Evolutionary conservation across 2,888 invertebrate genomes (phyloP).

Genomic region (Micoletzkya japonica): DNA sequence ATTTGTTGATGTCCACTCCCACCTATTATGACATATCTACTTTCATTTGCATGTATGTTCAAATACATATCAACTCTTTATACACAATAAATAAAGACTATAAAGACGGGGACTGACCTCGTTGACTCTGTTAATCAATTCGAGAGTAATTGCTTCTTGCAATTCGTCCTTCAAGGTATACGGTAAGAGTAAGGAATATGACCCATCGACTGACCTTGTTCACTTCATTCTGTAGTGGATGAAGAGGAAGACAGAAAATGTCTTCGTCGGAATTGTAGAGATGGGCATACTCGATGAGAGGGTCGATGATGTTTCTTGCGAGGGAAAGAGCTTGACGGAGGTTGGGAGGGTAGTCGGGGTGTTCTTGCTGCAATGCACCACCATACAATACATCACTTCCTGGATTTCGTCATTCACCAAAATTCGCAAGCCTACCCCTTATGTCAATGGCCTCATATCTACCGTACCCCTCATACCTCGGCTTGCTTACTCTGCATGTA

Average conservation of each 20-base stretch:
- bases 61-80: not conserved
- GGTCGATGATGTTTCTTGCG: slow-evolving; percentile 85
- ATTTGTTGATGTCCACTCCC: slow-evolving; percentile 92
- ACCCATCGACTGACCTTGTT: slow-evolving; percentile 18
- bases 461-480: slow-evolving; percentile 25
- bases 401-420: not conserved
- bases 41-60: not conserved
- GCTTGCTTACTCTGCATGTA: slow-evolving; percentile 81
- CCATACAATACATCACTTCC: not conserved
- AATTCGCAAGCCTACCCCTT: not conserved
- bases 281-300: slow-evolving; percentile 91
- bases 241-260: slow-evolving; percentile 88
- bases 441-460: not conserved
- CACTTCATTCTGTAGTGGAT: slow-evolving; percentile 74
- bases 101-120: slow-evolving; percentile 71
- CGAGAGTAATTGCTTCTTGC: slow-evolving; percentile 80
- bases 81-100: not conserved
- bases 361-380: slow-evolving; percentile 44
- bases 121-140: slow-evolving; percentile 89
- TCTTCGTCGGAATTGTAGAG: slow-evolving; percentile 94
- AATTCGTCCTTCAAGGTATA: slow-evolving; percentile 71
- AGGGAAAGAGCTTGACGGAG: slow-evolving; percentile 89
- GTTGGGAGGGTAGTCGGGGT: slow-evolving; percentile 73
- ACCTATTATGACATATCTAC: slow-evolving; percentile 68
- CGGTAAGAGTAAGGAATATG: not conserved